A percentile compares a stretch with the other conserved stretches of the same genome.
Conservation (phyloP, 1,140 invertebrate genomes). For the Tetranychus cinnabarinus region DNA sequence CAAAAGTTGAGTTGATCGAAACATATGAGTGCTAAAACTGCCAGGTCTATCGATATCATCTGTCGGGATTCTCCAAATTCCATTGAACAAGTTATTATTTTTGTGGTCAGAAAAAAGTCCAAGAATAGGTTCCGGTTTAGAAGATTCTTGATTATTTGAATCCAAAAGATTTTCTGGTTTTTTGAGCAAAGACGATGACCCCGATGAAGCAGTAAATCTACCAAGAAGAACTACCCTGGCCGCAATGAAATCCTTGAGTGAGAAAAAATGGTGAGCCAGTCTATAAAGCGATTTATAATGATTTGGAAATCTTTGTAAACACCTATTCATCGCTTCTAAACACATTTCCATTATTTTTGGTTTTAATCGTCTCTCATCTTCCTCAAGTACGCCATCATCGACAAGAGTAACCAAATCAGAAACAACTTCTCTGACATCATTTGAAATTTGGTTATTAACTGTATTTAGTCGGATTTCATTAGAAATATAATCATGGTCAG, state of each 20-base stretch:
- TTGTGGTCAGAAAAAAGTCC: slow-evolving; percentile 66
- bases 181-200: neutral
- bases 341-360: slow-evolving; percentile 31
- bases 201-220: slow-evolving; percentile 30
- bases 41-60: slow-evolving; percentile 73
- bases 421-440: slow-evolving; percentile 13
- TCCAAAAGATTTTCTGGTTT: neutral
- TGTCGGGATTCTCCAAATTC: slow-evolving; percentile 69
- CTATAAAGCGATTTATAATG: slow-evolving; percentile 82
- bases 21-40: slow-evolving; percentile 73
- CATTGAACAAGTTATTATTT: slow-evolving; percentile 68
- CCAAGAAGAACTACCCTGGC: slow-evolving; percentile 3
- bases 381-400: slow-evolving; percentile 3
- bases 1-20: slow-evolving; percentile 48
- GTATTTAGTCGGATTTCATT: neutral
- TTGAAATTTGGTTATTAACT: slow-evolving; percentile 3
- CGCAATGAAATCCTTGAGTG: slow-evolving; percentile 27
- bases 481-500: neutral
- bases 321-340: slow-evolving; percentile 52
- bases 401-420: slow-evolving; percentile 13
- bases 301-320: slow-evolving; percentile 54
- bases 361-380: slow-evolving; percentile 1
- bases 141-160: neutral
- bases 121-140: slow-evolving; percentile 15
- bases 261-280: slow-evolving; percentile 55